phyloP scores from a whole-genome alignment of 2,888 invertebrate genomes.

The Nemapogon koenigi region DNA sequence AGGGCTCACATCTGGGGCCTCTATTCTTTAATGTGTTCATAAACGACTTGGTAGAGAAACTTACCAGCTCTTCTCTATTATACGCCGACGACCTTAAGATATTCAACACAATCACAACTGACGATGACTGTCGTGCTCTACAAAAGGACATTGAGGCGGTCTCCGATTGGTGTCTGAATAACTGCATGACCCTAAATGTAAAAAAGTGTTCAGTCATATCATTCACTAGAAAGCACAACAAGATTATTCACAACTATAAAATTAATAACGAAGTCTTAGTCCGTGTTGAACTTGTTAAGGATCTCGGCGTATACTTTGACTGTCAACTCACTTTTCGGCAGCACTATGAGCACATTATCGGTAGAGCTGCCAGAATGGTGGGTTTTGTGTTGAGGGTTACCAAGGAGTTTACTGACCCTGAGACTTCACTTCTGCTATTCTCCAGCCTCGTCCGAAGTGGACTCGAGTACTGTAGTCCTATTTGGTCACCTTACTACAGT shows the following conservation, averaged over 20 bases:
- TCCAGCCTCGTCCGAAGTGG: background rate
- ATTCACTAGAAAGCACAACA: background rate
- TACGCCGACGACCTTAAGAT: conserved; percentile 12
- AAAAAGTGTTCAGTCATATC: conserved; percentile 1
- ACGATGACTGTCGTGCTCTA: background rate
- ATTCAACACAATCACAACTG: background rate
- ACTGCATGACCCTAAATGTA: conserved; percentile 5
- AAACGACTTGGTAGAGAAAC: conserved; percentile 2
- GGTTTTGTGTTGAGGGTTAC: background rate
- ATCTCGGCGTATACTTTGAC: conserved; percentile 1
- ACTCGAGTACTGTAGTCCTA: background rate
- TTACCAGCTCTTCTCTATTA: background rate
- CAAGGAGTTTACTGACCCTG: background rate
- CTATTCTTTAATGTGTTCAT: conserved; percentile 9
- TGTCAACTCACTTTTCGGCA: background rate
- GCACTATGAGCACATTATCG: background rate
- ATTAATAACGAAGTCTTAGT: background rate
- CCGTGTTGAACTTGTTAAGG: background rate
- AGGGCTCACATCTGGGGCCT: conserved; percentile 11
- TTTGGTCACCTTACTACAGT: background rate
- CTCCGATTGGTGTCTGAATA: background rate
- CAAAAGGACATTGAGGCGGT: background rate
- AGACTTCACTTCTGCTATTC: background rate
- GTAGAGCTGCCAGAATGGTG: background rate
- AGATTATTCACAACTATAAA: background rate